Percentiles rank a stretch among this genome's conserved stretches.
Conservation (phyloP, 2,888 invertebrate species). For the Polymixis lichenea region DNA sequence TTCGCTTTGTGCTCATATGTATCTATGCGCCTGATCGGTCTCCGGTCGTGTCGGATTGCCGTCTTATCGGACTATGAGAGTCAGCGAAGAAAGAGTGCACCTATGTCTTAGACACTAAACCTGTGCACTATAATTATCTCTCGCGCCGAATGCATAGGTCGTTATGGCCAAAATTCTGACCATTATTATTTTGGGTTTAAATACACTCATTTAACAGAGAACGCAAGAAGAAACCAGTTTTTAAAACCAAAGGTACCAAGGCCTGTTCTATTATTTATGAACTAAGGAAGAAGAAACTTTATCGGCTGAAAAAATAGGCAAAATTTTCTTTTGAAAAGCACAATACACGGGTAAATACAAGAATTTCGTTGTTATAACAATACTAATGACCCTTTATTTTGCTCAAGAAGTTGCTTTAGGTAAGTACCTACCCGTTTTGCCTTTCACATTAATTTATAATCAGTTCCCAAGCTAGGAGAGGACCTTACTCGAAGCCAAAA, state of each 20-base stretch:
- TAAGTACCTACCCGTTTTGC: not conserved
- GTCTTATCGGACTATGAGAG: no score
- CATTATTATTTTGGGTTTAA: no score
- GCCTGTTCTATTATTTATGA: not conserved
- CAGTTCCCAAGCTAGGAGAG: not conserved
- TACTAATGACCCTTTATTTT: not conserved
- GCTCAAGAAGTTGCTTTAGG: not conserved
- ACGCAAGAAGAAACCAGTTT: not conserved
- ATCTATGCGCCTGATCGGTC: not conserved
- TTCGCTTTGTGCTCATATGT: slow-evolving; percentile 23
- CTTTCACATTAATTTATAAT: not conserved
- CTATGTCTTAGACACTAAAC: no score
- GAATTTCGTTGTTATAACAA: not conserved
- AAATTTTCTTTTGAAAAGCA: not conserved
- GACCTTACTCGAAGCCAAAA: not conserved
- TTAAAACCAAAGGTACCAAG: no score
- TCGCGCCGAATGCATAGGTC: not conserved
- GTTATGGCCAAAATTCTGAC: not conserved
- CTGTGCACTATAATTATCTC: no score
- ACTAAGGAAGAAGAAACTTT: not conserved
- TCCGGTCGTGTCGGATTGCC: no score
- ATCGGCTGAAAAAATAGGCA: not conserved
- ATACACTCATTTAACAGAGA: not conserved
- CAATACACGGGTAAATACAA: not conserved
- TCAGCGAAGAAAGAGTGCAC: no score